Base-by-base conservation (phyloP, 2,888 invertebrate species). In the Eupithecia pulchellata region DNA sequence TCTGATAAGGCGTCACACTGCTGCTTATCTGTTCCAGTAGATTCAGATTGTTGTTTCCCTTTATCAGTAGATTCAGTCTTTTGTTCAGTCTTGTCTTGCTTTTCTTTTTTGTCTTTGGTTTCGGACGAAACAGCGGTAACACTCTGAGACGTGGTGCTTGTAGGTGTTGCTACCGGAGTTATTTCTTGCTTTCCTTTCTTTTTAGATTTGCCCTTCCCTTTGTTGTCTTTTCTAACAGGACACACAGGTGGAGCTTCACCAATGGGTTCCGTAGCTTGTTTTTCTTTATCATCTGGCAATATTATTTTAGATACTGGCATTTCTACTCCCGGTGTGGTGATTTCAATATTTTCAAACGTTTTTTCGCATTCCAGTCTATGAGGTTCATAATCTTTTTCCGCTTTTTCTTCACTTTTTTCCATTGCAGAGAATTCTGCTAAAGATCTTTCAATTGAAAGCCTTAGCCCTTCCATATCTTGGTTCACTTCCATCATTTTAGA, bases 401-500 rank as follows among this genome's bases (percentile, higher is more conserved):
- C 60, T 63, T 81, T 81, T n/a, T 81, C 77, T 75, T 92, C 90
- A 66, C 75, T 81, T 77, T 87, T 89, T 78, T 93, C 91, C 58
- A 91, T 83, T 17, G 87, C 81, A 6, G 89, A 89, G 2, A 93
- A 80, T 76, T 91, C 94, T 36, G 92, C 93, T 72, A 94, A 81
- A 27, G 94, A 93, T 72, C 85, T 88, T 81, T 94, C 94, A 69
- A 94, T 91, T 0, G 93, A 93, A 25, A 88, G 65, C 66, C 90
- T 86, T 61, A 94, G 79, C 66, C 91, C 93, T 77, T 93, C 92
- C 91, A 94, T 91, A 66, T 92, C 93, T 80, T 90, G 85, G 75
- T 91, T 92, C 0, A 93, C 93, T 82, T 93, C 93, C 81, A 92
- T 86, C 79, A 92, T 90, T 86, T 93, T 92, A 0, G 92, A 91